Conservation (phyloP, 1,140 invertebrate genomes). For the Diploscapter pachys region DNA sequence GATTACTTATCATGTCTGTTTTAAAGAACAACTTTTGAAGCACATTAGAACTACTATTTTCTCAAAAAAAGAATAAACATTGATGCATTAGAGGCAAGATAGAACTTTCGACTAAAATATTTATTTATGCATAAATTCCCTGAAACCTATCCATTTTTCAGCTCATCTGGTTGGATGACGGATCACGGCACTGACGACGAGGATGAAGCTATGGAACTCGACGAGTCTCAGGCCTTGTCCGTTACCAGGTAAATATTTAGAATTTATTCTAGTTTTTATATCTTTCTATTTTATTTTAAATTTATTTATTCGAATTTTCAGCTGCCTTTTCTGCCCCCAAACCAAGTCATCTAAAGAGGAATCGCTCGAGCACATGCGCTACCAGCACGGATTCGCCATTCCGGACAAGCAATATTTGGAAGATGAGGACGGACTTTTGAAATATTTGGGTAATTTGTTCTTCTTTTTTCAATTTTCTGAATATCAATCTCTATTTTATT, state of each 20-base stretch:
- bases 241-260: not conserved
- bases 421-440: slow-evolving; percentile 78
- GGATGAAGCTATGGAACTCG: slow-evolving; percentile 75
- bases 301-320: slow-evolving; percentile 67
- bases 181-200: slow-evolving; percentile 57
- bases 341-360: slow-evolving; percentile 73
- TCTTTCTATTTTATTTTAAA: slow-evolving; percentile 10
- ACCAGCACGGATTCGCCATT: slow-evolving; percentile 87
- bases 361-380: slow-evolving; percentile 87
- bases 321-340: slow-evolving; percentile 85
- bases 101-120: no score
- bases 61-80: no score
- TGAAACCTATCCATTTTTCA: slow-evolving; percentile 63
- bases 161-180: slow-evolving; percentile 60
- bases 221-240: slow-evolving; percentile 55
- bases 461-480: not conserved
- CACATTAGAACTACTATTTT: no score
- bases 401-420: slow-evolving; percentile 84
- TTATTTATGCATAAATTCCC: no score
- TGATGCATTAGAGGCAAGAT: no score
- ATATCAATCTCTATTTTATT: slow-evolving; percentile 14
- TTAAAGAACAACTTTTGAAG: no score
- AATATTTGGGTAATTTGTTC: slow-evolving; percentile 71
- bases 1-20: no score
- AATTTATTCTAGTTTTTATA: slow-evolving; percentile 1